Evolutionary conservation across 2,888 invertebrate genomes (phyloP), one percentile per base, ranked within the genome.

Genomic region (Desoria tigrina): DNA sequence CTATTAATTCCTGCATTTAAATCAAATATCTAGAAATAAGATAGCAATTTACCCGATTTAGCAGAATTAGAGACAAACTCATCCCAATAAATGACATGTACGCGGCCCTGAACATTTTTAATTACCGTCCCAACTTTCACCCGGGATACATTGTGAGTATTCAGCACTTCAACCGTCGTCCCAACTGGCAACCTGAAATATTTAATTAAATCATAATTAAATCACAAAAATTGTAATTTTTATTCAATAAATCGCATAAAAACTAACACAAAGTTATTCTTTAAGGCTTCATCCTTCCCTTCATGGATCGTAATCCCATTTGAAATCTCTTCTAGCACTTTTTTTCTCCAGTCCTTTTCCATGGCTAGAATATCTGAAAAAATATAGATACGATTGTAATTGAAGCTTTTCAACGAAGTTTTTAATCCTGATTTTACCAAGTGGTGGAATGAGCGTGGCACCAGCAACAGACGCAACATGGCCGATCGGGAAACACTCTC

Each of bases 181-280:
- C 45, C 45, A 16, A 45, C 45, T 9, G 45, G 45, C 45, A 45
- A 18, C n/a, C 45, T 45, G n/a, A 16, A 45, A 45, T 3, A 45
- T 45, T 16, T 45, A 9, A 45, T 9, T 16, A 45, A 16, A 45
- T 18, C n/a, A 45, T 11, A 21, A 4, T 21, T 3, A 45, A 6
- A 21, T 18, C 9, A 45, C 9, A 18, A 45, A 6, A 16, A 45
- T 45, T 18, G 6, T 16, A 45, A n/a, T n/a, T n/a, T n/a, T n/a
- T 21, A 9, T 45, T 45, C 21, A 4, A 11, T 11, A 6, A 18
- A 45, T 45, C 4, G 6, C 45, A 45, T 45, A 39, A 9, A 39
- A 39, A 11, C 16, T 6, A 18, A 18, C 45, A 11, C 16, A 11
- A n/a, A 18, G 4, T 45, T 45, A 16, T 16, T 45, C 45, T 18